Evolutionary conservation across 2,888 invertebrate species (phyloP).

Genomic region (Sarcophaga variegata): DNA sequence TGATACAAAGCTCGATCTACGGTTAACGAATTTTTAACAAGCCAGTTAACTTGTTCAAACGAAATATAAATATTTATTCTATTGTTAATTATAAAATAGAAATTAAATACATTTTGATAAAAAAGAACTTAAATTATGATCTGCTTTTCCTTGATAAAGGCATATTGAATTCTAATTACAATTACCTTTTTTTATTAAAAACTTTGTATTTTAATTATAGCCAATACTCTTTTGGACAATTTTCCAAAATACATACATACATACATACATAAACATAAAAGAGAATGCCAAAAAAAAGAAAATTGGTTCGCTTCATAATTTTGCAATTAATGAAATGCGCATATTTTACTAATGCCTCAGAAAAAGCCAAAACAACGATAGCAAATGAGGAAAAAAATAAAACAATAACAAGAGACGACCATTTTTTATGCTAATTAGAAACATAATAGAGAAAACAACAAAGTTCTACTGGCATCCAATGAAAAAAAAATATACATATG

Average conservation of each 20-base stretch:
- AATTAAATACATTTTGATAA: no score
- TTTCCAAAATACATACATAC: not conserved
- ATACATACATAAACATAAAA: conserved; percentile 1
- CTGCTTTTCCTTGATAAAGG: no score
- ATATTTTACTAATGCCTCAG: conserved; percentile 25
- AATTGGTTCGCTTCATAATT: conserved; percentile 21
- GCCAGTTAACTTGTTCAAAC: no score
- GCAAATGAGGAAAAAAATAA: not conserved
- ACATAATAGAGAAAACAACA: conserved; percentile 8
- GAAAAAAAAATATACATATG: not conserved
- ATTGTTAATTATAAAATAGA: no score
- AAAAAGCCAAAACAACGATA: not conserved
- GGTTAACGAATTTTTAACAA: no score
- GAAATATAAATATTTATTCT: no score
- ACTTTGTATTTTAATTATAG: conserved; percentile 2
- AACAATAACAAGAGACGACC: conserved; percentile 17
- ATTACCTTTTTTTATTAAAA: not conserved
- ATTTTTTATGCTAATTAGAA: conserved; percentile 48
- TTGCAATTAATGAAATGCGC: conserved; percentile 48
- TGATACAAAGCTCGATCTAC: no score
- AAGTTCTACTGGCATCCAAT: not conserved
- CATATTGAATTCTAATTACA: not conserved
- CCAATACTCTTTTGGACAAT: not conserved
- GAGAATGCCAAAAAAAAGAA: not conserved
- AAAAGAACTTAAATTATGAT: no score